Evolutionary conservation across 2,113 vertebrate species (phyloP).

Genomic region (Ptyas mucosa): DNA sequence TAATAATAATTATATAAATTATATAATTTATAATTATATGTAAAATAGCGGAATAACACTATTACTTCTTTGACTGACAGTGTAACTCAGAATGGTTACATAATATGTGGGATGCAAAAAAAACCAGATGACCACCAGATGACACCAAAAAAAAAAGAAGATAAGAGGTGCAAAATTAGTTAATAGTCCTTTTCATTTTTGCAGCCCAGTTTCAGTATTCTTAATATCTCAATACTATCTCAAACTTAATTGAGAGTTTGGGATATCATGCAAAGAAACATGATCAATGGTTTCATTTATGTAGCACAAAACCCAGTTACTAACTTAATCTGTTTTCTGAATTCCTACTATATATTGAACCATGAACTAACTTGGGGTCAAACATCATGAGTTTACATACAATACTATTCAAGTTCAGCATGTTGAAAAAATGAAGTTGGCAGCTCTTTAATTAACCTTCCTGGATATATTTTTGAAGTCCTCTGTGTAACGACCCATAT

Average conservation of each 20-base stretch:
- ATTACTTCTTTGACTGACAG: background rate
- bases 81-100: background rate
- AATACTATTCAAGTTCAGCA: background rate
- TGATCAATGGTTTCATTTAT: background rate
- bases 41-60: background rate
- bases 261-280: background rate
- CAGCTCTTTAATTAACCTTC: background rate
- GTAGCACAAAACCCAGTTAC: background rate
- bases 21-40: too few species aligned
- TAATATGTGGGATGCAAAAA: background rate
- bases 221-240: background rate
- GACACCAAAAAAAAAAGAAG: background rate
- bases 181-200: background rate
- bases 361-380: background rate
- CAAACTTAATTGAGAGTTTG: background rate
- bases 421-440: background rate
- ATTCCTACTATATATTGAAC: background rate
- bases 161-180: background rate
- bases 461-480: background rate
- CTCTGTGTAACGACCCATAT: background rate
- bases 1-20: too few species aligned
- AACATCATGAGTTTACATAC: background rate
- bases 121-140: background rate
- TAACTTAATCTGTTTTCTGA: background rate
- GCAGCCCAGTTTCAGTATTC: background rate